Evolutionary conservation across 2,113 vertebrate genomes (phyloP).

Genomic region (Lipotes vexillifer): DNA sequence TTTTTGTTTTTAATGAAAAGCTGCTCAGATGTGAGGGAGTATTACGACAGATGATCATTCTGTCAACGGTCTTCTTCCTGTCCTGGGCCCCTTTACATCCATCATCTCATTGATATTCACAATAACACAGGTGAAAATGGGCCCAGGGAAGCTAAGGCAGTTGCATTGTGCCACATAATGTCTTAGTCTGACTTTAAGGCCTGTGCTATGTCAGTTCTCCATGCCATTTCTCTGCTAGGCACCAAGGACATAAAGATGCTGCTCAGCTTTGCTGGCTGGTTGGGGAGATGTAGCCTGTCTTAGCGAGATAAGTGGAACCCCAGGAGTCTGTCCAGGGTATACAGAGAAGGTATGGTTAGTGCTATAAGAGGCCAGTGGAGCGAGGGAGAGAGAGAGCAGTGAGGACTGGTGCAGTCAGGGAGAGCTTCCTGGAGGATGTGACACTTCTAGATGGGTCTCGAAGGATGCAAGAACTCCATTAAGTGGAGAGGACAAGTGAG

Average conservation of each 20-base stretch:
- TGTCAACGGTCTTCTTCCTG: not conserved
- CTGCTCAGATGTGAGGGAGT: not conserved
- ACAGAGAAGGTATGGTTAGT: not conserved
- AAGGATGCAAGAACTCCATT: not conserved
- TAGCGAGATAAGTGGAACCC: not conserved
- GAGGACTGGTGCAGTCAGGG: not conserved
- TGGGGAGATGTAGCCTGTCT: not conserved
- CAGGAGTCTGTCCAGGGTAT: not conserved
- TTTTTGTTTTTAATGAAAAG: conserved; percentile 1
- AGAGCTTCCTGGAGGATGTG: not conserved
- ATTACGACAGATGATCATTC: not conserved
- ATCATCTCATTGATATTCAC: not conserved
- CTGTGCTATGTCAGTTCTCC: not conserved
- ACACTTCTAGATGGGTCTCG: not conserved
- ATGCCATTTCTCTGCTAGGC: not conserved
- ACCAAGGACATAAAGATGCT: not conserved
- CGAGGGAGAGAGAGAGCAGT: not conserved
- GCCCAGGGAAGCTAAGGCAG: not conserved
- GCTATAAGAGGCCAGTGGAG: not conserved
- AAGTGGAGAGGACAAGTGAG: not conserved
- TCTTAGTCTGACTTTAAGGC: not conserved
- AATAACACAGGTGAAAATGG: not conserved
- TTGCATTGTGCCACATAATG: not conserved
- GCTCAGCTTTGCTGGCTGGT: not conserved
- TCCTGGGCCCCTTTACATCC: not conserved